Percentiles rank a stretch among this genome's conserved stretches.
These are phyloP conservation scores for Lagopus leucura DNA, from an alignment of 2,113 vertebrate genomes.

Conservation along the genomic window DNA sequence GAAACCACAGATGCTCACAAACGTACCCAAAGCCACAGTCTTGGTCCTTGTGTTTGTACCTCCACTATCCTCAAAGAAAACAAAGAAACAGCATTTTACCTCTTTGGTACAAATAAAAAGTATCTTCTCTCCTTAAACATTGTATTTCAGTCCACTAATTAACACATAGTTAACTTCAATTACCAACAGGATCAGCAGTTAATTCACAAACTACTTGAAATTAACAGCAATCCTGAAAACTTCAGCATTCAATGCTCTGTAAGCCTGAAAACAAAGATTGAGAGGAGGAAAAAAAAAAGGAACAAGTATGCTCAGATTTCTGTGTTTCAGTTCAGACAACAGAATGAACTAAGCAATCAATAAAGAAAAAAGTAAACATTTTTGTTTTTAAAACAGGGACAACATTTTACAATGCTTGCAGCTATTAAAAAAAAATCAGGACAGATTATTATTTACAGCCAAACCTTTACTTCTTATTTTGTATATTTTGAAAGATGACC, in stretches of 20 bases:
- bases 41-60: not conserved
- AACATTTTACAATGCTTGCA: not conserved
- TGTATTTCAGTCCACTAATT: not conserved
- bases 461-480: not conserved
- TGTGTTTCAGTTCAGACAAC: not conserved
- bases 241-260: not conserved
- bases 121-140: not conserved
- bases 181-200: not conserved
- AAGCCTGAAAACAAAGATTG: not conserved
- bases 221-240: not conserved
- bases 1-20: not conserved
- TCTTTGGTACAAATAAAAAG: not conserved
- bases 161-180: not conserved
- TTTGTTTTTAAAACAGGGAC: not conserved
- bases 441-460: not conserved
- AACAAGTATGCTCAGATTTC: rapidly evolving
- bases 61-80: not conserved
- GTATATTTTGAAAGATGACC: not conserved
- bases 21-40: rapidly evolving
- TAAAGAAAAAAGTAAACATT: not conserved
- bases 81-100: not conserved
- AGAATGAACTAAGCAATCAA: not conserved
- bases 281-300: not conserved
- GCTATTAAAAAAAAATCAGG: not conserved
- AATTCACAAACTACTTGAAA: not conserved